Base-by-base conservation (phyloP, 2,797 vertebrate genomes). In the Enteromius fasciolatus region DNA sequence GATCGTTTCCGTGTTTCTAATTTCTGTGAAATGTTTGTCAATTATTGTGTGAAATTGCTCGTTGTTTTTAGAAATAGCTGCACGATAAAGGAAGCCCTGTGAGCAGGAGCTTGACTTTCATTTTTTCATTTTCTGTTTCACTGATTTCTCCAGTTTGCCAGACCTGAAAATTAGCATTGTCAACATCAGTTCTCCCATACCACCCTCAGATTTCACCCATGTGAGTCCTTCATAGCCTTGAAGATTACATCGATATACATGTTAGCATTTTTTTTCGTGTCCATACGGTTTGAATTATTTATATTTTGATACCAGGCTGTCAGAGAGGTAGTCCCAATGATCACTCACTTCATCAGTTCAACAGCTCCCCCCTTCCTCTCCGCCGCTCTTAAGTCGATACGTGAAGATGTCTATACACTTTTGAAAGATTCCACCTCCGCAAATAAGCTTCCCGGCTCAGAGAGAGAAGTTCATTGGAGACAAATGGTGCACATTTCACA, bases 251-350 rank as follows among this genome's bases (percentile, higher is more conserved):
- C 91, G 88, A 92, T 91, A 92, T 91, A 88, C 85, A 86, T 89
- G 90, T 91, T 86, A 86, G 86, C 88, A 90, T 92, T 90, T 90
- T 39, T 86, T 88, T 89, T 81, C 89, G 85, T 20, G 90, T 93
- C 90, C 89, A 91, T 92, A 92, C 88, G 61, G 79, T 89, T 91
- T 89, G 88, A 90, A 88, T 90, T 81, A 64, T 80, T 85, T 91
- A 84, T 87, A 91, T 90, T 89, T 88, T 74, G 82, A 63, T 83
- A 87, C n/a, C 31, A 17, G 23, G 28, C 54, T 64, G n/a, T 67
- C 46, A 25, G 18, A 23, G 20, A 46, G 15, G 14, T 39, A 59
- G 17, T 59, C 36, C 57, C 28, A 48, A n/a, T 66, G 28, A 18
- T 75, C 44, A 44, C 78, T 50, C 50, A 41, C 54, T 52, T 78